Conservation (phyloP, 2,888 invertebrate species). For the Megaustenia siamemsis region DNA sequence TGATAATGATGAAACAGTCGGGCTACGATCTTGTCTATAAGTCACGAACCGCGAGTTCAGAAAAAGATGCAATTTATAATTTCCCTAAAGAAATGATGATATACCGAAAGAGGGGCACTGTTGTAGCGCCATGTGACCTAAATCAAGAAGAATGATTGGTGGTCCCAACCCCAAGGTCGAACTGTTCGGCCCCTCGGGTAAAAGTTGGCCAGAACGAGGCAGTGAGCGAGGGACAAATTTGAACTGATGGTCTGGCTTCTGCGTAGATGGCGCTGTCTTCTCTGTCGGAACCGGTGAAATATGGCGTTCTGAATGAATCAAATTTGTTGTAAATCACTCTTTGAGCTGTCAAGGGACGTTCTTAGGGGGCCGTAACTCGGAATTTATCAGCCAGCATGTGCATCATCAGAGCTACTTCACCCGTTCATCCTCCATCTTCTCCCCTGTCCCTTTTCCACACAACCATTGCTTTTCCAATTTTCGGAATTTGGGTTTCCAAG, state of each 20-base stretch:
- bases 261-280: constrained; percentile 54
- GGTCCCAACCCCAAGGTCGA: constrained; percentile 39
- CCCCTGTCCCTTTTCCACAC: not conserved
- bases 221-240: constrained; percentile 53
- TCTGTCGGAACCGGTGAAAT: constrained; percentile 59
- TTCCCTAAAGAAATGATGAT: constrained; percentile 52
- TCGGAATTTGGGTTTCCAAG: not conserved
- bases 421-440: constrained; percentile 52
- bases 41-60: constrained; percentile 10
- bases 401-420: constrained; percentile 51
- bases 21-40: not conserved
- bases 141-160: constrained; percentile 54
- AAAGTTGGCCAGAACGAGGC: constrained; percentile 28
- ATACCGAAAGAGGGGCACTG: constrained; percentile 41
- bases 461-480: constrained; percentile 22
- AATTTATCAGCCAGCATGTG: constrained; percentile 59
- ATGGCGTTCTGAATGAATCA: constrained; percentile 62
- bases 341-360: constrained; percentile 54
- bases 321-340: constrained; percentile 62
- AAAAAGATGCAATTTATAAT: constrained; percentile 49
- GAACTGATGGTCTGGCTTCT: constrained; percentile 49
- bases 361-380: constrained; percentile 57
- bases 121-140: constrained; percentile 51
- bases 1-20: constrained; percentile 36
- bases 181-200: constrained; percentile 19